Evolutionary conservation across 2,113 vertebrate genomes (phyloP), one percentile per base, ranked within the genome.

Genomic region (Acrocephalus arundinaceus): DNA sequence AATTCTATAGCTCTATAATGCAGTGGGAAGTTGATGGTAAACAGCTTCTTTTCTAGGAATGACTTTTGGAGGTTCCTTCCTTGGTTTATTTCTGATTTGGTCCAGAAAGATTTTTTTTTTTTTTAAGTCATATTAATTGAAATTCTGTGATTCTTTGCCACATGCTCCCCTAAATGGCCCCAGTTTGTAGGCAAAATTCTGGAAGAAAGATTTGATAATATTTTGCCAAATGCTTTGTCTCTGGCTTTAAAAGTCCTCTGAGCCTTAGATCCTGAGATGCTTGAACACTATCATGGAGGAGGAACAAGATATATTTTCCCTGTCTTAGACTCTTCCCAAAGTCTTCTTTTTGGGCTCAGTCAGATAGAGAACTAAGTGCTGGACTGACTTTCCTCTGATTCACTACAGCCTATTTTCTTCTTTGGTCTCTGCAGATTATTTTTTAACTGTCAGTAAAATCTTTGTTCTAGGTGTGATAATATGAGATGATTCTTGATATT

Each of bases 241-340:
- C 17, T 94, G 8, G 5, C 54, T 87, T 70, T 24, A 65, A 30
- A 58, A 62, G 2, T 31, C 6, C 8, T 31, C 12, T 82, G n/a
- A 91, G 70, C 18, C 11, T 71, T 74, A 46, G 22, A 74, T 39
- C 23, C 18, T 25, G 18, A 37, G 41, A 23, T 8, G 2, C 24
- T 72, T 33, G 9, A 62, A 33, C 7, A 57, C 10, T 19, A 25
- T 54, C 0, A 0, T 51, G 13, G 25, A 9, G 33, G 85, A 63
- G 10, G n/a, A 73, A 43, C 4, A 35, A 33, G 10, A 7, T 45
- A 30, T 52, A 6, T 73, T 74, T 84, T 89, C 25, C 25, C 3
- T 31, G 7, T 48, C 30, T 76, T 39, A 14, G 5, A 30, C 6
- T 35, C 15, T 51, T 25, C 22, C 35, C 43, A 15, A 93, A 48